phyloP scores from a whole-genome alignment of 2,113 vertebrate genomes.

The Phocoena sinus region DNA sequence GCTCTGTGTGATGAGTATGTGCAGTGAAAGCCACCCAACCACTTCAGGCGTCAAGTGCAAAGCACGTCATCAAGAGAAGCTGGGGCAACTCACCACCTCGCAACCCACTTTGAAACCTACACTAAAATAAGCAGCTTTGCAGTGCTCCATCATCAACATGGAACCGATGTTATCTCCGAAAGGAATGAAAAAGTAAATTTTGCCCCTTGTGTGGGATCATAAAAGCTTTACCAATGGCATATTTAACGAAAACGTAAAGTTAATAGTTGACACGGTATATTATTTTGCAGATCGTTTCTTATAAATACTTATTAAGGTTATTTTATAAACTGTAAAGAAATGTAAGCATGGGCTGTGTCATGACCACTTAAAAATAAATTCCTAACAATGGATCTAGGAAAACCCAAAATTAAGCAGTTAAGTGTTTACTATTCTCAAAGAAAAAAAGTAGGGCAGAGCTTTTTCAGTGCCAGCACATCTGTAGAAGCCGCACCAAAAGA shows the following conservation, averaged over 20 bases:
- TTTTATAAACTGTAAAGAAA: neutral
- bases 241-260: neutral
- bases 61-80: neutral
- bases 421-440: neutral
- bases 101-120: neutral
- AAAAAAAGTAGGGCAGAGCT: slow-evolving; percentile 53
- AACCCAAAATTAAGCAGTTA: neutral
- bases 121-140: rapidly evolving
- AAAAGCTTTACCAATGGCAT: neutral
- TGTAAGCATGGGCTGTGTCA: neutral
- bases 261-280: neutral
- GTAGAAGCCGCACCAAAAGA: slow-evolving; percentile 58
- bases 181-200: neutral
- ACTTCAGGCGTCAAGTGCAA: rapidly evolving
- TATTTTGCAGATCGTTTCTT: neutral
- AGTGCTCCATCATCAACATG: neutral
- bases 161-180: neutral
- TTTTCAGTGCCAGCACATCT: slow-evolving; percentile 74
- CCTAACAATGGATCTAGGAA: neutral
- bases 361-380: neutral
- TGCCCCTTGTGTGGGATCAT: neutral
- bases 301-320: neutral
- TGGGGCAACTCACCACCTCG: neutral
- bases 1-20: rapidly evolving
- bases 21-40: neutral